Conservation (phyloP, 2,113 vertebrate genomes). For the Centropus unirufus region DNA sequence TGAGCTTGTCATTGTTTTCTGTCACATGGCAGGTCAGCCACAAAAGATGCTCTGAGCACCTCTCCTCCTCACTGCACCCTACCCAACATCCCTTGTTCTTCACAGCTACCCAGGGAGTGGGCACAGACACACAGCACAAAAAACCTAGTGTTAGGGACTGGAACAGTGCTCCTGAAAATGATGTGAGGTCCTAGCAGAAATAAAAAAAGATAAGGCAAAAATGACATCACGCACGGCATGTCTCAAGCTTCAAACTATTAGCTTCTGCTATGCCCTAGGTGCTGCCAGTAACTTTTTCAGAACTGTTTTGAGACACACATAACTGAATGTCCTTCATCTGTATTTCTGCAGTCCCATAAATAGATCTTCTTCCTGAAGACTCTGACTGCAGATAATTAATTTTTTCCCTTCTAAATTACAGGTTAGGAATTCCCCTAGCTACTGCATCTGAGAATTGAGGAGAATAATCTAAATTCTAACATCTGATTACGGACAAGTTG, state of each 20-base stretch:
- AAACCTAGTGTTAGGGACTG: accelerated
- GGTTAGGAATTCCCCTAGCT: not conserved
- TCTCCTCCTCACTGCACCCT: accelerated
- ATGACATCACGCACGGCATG: accelerated
- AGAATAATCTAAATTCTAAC: not conserved
- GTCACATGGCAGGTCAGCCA: not conserved
- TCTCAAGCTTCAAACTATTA: not conserved
- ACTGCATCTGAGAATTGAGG: not conserved
- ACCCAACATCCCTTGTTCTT: not conserved
- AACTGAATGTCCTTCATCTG: not conserved
- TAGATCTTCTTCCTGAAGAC: not conserved
- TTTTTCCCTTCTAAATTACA: not conserved
- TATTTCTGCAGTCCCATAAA: not conserved
- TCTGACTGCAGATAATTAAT: not conserved
- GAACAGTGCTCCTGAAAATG: accelerated
- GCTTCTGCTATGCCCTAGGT: not conserved
- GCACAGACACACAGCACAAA: not conserved
- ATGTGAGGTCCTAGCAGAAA: not conserved
- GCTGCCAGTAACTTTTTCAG: not conserved
- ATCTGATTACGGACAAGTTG: not conserved
- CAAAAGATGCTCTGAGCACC: accelerated
- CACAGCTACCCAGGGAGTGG: not conserved
- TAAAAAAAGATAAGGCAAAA: not conserved
- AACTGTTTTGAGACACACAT: not conserved
- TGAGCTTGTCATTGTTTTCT: not conserved